phyloP scores from a whole-genome alignment of 2,113 vertebrate genomes.

The Candoia aspera region DNA sequence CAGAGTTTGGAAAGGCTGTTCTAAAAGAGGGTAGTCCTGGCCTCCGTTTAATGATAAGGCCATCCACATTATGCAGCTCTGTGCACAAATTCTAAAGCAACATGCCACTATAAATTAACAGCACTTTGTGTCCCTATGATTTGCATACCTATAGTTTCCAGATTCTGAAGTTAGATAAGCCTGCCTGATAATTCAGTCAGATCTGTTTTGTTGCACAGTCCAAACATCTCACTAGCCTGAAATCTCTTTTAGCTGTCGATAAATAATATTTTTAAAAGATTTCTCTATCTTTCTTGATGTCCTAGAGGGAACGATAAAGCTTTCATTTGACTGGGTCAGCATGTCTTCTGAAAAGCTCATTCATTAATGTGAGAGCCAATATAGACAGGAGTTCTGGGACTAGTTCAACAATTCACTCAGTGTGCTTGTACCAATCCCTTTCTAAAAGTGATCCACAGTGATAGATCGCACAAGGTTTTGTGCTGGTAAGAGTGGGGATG shows the following conservation, averaged over 20 bases:
- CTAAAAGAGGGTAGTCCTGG: not conserved
- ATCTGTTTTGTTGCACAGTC: not conserved
- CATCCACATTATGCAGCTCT: not conserved
- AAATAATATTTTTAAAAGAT: not conserved
- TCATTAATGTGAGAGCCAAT: not conserved
- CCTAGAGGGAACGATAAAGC: not conserved
- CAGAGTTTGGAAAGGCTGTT: not conserved
- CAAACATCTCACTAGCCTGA: accelerated
- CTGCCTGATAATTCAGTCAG: not conserved
- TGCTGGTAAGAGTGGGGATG: not conserved
- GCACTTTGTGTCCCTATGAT: not conserved
- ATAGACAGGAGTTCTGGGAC: not conserved
- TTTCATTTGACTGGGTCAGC: not conserved
- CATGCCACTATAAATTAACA: not conserved
- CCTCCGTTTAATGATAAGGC: not conserved
- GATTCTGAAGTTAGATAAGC: not conserved
- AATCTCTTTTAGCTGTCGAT: not conserved
- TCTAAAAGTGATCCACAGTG: not conserved
- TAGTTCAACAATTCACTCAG: not conserved
- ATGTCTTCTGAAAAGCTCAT: not conserved
- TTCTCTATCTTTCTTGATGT: not conserved
- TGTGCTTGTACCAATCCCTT: not conserved
- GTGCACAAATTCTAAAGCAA: not conserved
- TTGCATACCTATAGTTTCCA: not conserved
- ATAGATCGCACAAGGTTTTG: not conserved